Base-by-base conservation (phyloP, 2,113 vertebrate genomes). In the Muscicapa adusta region DNA sequence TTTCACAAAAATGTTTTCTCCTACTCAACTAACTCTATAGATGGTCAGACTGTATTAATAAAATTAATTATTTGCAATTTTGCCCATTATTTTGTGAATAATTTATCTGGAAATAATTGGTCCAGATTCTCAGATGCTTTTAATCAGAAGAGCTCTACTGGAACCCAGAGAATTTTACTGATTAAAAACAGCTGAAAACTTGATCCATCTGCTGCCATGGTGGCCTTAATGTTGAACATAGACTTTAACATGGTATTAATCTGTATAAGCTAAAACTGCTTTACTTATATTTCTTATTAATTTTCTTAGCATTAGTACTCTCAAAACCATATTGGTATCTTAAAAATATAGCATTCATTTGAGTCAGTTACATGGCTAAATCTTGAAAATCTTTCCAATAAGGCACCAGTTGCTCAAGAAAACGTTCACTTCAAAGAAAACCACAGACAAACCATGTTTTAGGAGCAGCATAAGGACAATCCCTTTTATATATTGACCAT, bases 71-170 rank as follows among this genome's bases (percentile, higher is more conserved):
- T 94, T 96, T 96, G 34, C n/a, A 70, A 36, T 93, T 94, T 91
- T 76, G 17, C 4, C 58, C 57, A 85, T 94, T 94, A 94, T 77
- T 95, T 89, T 11, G 68, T 97, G 40, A 95, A 93, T 95, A 88
- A 93, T 97, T 96, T 93, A 95, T 94, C 74, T 89, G 51, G 33
- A 79, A 95, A 78, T 95, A 88, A 93, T 96, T 84, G 79, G 56
- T 91, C 67, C 84, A 88, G 58, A 51, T 85, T 76, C 63, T 94
- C 45, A 72, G 66, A 86, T 91, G 94, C 65, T 94, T 96, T 94
- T 97, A 93, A 92, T 95, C 83, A 94, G 57, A 86, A 93, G 26
- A 89, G 28, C 84, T 93, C 36, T 79, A 23, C 31, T 89, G 50
- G 74, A 94, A 89, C 45, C 62, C 3, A 3, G 45, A 91, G 53